Conservation (phyloP, 2,888 invertebrate species). For the Helicoverpa assulta region DNA sequence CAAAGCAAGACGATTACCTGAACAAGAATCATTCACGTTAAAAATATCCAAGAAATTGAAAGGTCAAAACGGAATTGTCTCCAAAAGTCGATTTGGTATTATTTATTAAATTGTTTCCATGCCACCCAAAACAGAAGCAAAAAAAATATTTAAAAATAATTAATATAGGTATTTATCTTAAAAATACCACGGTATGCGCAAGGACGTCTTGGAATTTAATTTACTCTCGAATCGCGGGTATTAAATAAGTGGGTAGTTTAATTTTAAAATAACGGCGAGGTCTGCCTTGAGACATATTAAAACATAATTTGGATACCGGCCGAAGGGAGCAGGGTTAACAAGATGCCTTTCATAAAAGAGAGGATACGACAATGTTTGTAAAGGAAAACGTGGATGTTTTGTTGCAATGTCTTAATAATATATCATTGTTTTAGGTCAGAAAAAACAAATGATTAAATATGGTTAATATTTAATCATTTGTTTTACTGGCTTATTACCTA, state of each 20-base stretch:
- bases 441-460: no score
- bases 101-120: slow-evolving; percentile 69
- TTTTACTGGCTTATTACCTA: no score
- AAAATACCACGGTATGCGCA: slow-evolving; percentile 70
- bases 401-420: slow-evolving; percentile 21
- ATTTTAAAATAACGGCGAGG: slow-evolving; percentile 63
- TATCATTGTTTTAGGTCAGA: no score
- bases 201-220: slow-evolving; percentile 81
- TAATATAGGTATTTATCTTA: slow-evolving; percentile 59
- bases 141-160: slow-evolving; percentile 61
- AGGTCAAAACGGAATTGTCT: slow-evolving; percentile 58
- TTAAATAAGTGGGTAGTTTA: slow-evolving; percentile 61
- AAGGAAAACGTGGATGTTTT: slow-evolving; percentile 27
- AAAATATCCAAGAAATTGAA: slow-evolving; percentile 48
- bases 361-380: slow-evolving; percentile 23
- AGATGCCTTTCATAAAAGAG: slow-evolving; percentile 50
- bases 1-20: slow-evolving; percentile 8
- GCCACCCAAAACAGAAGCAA: slow-evolving; percentile 47
- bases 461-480: no score
- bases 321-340: slow-evolving; percentile 45
- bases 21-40: slow-evolving; percentile 23
- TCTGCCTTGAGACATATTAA: slow-evolving; percentile 56
- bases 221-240: slow-evolving; percentile 62
- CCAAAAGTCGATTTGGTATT: slow-evolving; percentile 54
- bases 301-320: slow-evolving; percentile 62